A percentile compares a stretch with the other conserved stretches of the same genome.
Evolutionary conservation across 2,888 invertebrate species (phyloP).

Genomic region (Temnothorax unifasciatus): DNA sequence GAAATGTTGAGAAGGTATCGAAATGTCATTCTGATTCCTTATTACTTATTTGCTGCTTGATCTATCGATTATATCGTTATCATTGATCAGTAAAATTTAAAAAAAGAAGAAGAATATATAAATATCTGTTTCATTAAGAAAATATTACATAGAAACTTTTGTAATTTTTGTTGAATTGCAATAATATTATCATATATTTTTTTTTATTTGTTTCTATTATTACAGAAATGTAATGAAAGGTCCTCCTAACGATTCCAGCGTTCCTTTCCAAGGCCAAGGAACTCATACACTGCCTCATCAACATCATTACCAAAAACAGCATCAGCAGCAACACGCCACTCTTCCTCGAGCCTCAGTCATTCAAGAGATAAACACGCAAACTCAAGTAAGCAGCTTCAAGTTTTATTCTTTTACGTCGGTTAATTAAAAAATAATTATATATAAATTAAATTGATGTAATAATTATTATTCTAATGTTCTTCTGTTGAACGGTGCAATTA

Average conservation of each 20-base stretch:
- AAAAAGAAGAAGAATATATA: neutral
- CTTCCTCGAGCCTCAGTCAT: conserved; percentile 87
- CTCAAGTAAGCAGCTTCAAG: conserved; percentile 77
- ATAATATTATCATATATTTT: neutral
- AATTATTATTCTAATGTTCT: neutral
- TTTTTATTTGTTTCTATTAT: conserved; percentile 39
- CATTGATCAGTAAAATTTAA: neutral
- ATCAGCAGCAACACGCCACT: conserved; percentile 87
- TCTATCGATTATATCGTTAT: neutral
- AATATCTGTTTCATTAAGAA: neutral
- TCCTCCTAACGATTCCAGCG: conserved; percentile 88
- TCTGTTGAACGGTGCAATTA: neutral
- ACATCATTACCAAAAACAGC: conserved; percentile 84
- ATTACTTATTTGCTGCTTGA: conserved; percentile 16
- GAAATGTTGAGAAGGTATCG: conserved; percentile 87
- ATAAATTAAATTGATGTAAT: conserved; percentile 7
- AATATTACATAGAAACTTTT: neutral
- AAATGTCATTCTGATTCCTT: neutral
- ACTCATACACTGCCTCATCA: conserved; percentile 86
- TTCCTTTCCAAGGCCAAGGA: conserved; percentile 82
- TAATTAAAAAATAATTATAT: neutral
- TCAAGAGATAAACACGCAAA: conserved; percentile 88
- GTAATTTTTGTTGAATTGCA: neutral
- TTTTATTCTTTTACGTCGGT: conserved; percentile 40
- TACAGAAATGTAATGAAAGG: conserved; percentile 88